These are phyloP conservation scores for Anhinga rufa DNA, from an alignment of 2,113 vertebrate species.

Conservation along the genomic window DNA sequence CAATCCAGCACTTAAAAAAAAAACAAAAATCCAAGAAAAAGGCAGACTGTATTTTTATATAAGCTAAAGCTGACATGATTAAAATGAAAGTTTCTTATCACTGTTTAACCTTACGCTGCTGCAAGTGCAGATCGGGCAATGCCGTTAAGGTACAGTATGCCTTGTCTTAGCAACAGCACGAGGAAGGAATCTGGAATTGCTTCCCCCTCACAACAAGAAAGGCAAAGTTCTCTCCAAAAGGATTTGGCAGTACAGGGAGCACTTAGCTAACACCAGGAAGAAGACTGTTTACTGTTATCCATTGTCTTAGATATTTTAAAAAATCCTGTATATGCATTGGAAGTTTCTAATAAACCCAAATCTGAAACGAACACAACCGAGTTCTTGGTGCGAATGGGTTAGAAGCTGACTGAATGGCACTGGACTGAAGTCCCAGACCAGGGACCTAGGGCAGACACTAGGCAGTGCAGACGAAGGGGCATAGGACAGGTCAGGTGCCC, in stretches of 20 bases:
- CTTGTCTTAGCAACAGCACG: neutral
- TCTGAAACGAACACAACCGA: neutral
- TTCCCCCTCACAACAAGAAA: neutral
- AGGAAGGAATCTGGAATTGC: constrained; percentile 3
- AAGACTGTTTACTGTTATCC: neutral
- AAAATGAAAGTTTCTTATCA: neutral
- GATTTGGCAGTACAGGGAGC: neutral
- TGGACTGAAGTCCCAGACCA: neutral
- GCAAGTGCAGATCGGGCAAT: neutral
- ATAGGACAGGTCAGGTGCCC: neutral
- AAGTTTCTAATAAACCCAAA: neutral
- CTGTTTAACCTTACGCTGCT: neutral
- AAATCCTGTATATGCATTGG: neutral
- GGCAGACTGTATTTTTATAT: neutral
- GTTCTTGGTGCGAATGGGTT: neutral
- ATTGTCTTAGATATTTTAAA: neutral
- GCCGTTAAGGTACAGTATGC: neutral
- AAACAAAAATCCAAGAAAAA: neutral
- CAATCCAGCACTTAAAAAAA: neutral
- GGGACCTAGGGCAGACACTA: neutral
- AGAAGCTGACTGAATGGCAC: neutral
- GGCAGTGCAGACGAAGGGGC: neutral
- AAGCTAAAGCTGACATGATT: neutral
- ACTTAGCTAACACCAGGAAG: neutral
- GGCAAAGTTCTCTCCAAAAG: neutral